These are phyloP conservation scores for Taenaris catops DNA, from an alignment of 2,888 invertebrate species.

Conservation along the genomic window DNA sequence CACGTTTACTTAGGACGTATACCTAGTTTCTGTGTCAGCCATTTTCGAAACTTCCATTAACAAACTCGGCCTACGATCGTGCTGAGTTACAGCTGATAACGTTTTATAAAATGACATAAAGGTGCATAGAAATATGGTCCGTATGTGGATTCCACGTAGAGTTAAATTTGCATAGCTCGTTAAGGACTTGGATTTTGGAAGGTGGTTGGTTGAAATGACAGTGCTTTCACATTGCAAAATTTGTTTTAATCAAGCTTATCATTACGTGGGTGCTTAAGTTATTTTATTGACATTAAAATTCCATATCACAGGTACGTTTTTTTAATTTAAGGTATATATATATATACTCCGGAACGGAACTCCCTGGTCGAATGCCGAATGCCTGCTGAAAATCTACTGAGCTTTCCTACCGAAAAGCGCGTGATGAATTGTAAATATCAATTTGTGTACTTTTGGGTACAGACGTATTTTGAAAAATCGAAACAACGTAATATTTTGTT, in stretches of 20 bases:
- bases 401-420: too few relatives aligned
- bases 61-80: neutral
- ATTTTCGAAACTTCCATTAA: conserved; percentile 3
- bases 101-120: neutral
- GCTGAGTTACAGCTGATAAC: neutral
- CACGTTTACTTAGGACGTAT: conserved; percentile 4
- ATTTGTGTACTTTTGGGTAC: too few relatives aligned
- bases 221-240: neutral
- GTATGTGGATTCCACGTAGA: neutral
- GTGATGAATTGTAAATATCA: too few relatives aligned
- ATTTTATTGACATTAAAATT: neutral
- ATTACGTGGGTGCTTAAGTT: neutral
- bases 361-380: too few relatives aligned
- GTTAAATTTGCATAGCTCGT: neutral
- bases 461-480: too few relatives aligned
- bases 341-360: too few relatives aligned
- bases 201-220: neutral
- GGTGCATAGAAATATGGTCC: neutral
- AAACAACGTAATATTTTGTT: too few relatives aligned
- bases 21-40: conserved; percentile 2
- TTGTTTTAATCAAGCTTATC: neutral
- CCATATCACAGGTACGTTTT: too few relatives aligned
- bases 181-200: neutral
- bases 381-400: too few relatives aligned
- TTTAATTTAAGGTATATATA: too few relatives aligned